Evolutionary conservation across 2,113 vertebrate genomes (phyloP), one percentile per base, ranked within the genome.

Genomic region (Phainopepla nitens): DNA sequence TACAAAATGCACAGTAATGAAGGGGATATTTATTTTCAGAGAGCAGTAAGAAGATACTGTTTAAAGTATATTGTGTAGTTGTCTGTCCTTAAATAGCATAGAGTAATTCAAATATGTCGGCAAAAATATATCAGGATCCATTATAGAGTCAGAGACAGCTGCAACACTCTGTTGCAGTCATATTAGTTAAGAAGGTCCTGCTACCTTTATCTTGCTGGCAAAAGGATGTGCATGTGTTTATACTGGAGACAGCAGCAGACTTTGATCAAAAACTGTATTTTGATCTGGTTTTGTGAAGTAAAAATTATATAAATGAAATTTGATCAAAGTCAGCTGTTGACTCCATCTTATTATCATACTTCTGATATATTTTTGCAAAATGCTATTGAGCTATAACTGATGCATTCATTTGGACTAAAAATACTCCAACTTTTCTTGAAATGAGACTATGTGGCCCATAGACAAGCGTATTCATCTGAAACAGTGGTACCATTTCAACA

Each of bases 261-360:
- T 92, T 90, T 61, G 31, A 82, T 72, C 29, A 91, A 88, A 81
- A 88, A 5, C 4, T 61, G 2, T 31, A 27, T 76, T 89, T 93
- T 85, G 33, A 83, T 53, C 36, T 81, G 10, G 0, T 85, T 88
- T 88, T 73, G 7, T 56, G 57, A 66, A 83, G 53, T 25, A 65
- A 65, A 69, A 56, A 27, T n/a, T 15, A 19, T 33, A 4, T 9
- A 80, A 60, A 36, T 82, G 23, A 88, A 82, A 65, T 9, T 45
- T 72, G 9, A 35, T 94, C 62, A 54, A 82, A 90, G 49, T 62
- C 65, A 87, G 33, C 12, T 80, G 25, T 88, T 70, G 33, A 78
- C 20, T 77, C n/a, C 23, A 61, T 87, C 23, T 24, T 57, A 35
- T 82, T 70, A 68, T 62, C 29, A 86, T 31, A 27, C 3, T 44